Conservation (phyloP, 2,888 invertebrate genomes). For the Phalangium opilio region DNA sequence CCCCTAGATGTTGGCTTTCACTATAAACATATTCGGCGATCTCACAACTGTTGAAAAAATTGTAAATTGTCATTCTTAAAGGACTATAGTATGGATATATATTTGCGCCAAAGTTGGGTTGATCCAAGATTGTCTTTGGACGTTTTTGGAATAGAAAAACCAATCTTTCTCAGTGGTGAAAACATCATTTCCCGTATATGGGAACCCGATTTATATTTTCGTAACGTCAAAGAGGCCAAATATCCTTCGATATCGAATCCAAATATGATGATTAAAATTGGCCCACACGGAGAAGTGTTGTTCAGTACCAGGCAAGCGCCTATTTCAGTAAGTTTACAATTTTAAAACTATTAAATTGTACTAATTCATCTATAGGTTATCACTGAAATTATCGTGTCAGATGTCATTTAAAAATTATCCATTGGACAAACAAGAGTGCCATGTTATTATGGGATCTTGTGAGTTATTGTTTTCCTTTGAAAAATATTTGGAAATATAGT, state of each 20-base stretch:
- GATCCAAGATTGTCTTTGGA: slow-evolving; percentile 28
- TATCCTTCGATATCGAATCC: slow-evolving; percentile 19
- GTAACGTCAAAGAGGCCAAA: slow-evolving; percentile 10
- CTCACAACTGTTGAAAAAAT: no score
- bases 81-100: slow-evolving; percentile 24
- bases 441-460: slow-evolving; percentile 21
- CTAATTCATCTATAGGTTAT: slow-evolving; percentile 17
- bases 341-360: background rate
- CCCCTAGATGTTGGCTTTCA: no score
- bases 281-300: slow-evolving; percentile 16
- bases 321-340: no score
- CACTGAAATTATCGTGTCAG: slow-evolving; percentile 22
- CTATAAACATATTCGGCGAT: no score
- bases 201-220: slow-evolving; percentile 10
- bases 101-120: slow-evolving; percentile 29
- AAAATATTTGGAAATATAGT: no score
- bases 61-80: slow-evolving; percentile 2
- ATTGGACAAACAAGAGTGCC: slow-evolving; percentile 22
- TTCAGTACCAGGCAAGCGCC: slow-evolving; percentile 16
- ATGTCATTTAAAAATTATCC: slow-evolving; percentile 22
- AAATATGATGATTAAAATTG: slow-evolving; percentile 17
- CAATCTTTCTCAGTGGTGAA: slow-evolving; percentile 7
- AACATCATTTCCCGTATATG: slow-evolving; percentile 8
- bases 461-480: no score
- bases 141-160: slow-evolving; percentile 22